Evolutionary conservation across 2,797 vertebrate genomes (phyloP).

Genomic region (Hyperoplus lanceolatus): DNA sequence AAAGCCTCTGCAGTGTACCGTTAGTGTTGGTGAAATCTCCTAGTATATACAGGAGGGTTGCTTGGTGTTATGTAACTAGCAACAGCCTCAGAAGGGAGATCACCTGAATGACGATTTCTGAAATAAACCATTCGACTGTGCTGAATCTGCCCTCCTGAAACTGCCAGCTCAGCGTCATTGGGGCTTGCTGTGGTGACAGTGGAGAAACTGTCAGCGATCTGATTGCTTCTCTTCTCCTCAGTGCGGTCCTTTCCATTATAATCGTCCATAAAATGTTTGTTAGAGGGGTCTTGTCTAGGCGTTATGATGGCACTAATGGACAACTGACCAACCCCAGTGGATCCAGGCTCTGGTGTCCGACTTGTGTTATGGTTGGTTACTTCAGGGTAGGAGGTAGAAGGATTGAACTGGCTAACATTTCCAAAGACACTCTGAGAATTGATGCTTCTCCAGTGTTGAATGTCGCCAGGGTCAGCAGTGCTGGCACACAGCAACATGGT

Average conservation of each 20-base stretch:
- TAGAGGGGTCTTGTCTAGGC: background rate
- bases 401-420: background rate
- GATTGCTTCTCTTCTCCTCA: background rate
- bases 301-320: conserved; percentile 26
- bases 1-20: rapidly evolving
- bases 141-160: background rate
- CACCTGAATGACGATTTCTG: background rate
- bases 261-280: background rate
- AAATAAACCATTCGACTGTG: background rate
- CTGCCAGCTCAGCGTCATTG: background rate
- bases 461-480: background rate
- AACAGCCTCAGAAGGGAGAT: background rate
- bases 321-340: background rate
- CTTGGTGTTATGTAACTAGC: background rate
- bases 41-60: background rate
- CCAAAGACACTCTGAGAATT: background rate
- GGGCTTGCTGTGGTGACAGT: background rate
- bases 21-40: background rate
- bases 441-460: background rate
- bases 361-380: background rate
- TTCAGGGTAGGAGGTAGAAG: background rate
- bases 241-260: background rate
- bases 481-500: background rate
- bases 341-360: background rate
- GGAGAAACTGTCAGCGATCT: background rate